Evolutionary conservation across 2,888 invertebrate species (phyloP).

Genomic region (Eumacrocentrus americanus): DNA sequence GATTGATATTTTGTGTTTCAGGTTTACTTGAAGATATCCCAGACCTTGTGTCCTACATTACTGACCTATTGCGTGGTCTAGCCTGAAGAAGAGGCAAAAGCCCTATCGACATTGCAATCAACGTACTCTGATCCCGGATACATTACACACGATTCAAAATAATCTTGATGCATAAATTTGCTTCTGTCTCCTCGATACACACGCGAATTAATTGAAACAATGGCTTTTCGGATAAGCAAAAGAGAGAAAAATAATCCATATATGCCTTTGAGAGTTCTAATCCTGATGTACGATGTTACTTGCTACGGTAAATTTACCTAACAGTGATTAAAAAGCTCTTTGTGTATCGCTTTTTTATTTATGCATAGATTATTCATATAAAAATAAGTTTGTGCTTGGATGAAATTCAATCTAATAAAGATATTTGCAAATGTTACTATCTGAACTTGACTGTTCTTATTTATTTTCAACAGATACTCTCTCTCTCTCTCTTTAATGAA

Average conservation of each 20-base stretch:
- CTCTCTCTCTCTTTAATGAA: no score
- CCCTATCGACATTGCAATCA: no score
- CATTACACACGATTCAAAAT: no score
- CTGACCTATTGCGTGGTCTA: conserved; percentile 64
- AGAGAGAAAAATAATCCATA: neutral
- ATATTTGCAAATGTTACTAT: conserved; percentile 47
- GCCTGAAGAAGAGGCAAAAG: conserved; percentile 42
- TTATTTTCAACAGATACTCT: neutral
- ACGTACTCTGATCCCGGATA: no score
- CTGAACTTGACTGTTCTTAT: conserved; percentile 1
- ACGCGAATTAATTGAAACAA: no score
- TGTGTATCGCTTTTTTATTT: conserved; percentile 43
- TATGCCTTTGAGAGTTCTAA: neutral
- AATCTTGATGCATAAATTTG: no score
- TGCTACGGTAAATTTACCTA: conserved; percentile 34
- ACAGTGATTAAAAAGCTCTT: conserved; percentile 33
- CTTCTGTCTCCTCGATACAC: no score
- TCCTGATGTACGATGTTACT: conserved; percentile 17
- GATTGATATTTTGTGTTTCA: conserved; percentile 57
- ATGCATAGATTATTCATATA: conserved; percentile 38
- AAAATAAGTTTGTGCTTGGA: conserved; percentile 49
- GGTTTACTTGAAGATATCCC: conserved; percentile 72
- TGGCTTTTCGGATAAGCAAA: neutral
- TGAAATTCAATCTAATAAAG: conserved; percentile 47
- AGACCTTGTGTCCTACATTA: conserved; percentile 69